Evolutionary conservation across 2,797 vertebrate genomes (phyloP).

Genomic region (Phalloptychus januarius): DNA sequence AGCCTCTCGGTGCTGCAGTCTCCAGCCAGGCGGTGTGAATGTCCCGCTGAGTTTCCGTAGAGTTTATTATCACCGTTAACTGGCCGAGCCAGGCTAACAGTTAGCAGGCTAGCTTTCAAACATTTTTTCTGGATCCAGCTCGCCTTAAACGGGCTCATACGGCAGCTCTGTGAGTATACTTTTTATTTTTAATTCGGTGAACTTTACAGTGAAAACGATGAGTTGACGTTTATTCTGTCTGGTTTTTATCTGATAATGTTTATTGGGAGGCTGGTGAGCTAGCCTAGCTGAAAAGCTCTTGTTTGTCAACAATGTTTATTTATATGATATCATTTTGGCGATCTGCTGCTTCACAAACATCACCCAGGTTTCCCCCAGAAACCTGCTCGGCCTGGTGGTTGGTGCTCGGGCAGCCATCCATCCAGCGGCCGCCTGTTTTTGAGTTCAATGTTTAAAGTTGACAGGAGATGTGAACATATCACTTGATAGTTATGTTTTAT

Average conservation of each 20-base stretch:
- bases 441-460: too few species aligned
- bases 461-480: too few species aligned
- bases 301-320: conserved; percentile 43
- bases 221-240: conserved; percentile 3
- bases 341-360: background rate
- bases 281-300: conserved; percentile 38
- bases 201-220: background rate
- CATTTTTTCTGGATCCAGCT: conserved; percentile 6
- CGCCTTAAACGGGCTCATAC: conserved; percentile 4
- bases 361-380: too few species aligned
- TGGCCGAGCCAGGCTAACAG: conserved; percentile 47
- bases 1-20: background rate
- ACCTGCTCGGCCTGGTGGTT: too few species aligned
- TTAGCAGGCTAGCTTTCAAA: conserved; percentile 49
- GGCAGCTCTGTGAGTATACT: conserved; percentile 37
- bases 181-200: background rate
- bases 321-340: background rate
- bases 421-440: too few species aligned
- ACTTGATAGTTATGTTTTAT: too few species aligned
- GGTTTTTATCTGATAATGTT: conserved; percentile 17
- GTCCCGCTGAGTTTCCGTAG: background rate
- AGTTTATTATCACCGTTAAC: conserved; percentile 1
- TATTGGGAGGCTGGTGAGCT: conserved; percentile 58
- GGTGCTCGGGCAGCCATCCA: too few species aligned
- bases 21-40: background rate